Conservation (phyloP, 2,888 invertebrate genomes). For the Rhogogaster chlorosoma region DNA sequence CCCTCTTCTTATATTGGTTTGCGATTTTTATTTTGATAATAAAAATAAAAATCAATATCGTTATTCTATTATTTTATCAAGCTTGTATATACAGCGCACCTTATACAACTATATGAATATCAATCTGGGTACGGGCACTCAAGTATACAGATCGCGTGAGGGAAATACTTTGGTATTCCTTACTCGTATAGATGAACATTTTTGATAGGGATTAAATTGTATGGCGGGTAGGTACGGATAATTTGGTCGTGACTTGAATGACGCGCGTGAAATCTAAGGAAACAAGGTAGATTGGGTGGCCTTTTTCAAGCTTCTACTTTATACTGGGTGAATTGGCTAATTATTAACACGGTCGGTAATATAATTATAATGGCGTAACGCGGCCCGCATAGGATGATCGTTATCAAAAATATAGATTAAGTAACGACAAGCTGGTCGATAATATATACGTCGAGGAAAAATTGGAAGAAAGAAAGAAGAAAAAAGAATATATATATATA, state of each 20-base stretch:
- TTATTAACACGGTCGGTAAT: constrained; percentile 9
- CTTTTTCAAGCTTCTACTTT: neutral
- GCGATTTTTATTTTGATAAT: too few species aligned
- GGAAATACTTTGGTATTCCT: constrained; percentile 40
- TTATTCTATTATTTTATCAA: too few species aligned
- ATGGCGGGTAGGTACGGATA: constrained; percentile 17
- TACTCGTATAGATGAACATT: constrained; percentile 47
- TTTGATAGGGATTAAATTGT: constrained; percentile 49
- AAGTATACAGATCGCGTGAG: constrained; percentile 32
- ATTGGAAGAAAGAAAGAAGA: neutral
- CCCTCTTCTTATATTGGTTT: too few species aligned
- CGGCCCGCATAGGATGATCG: neutral
- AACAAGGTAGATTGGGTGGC: neutral
- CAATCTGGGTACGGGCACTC: neutral
- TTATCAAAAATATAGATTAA: neutral
- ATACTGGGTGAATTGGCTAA: constrained; percentile 20
- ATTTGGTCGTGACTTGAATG: constrained; percentile 46
- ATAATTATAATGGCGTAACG: neutral
- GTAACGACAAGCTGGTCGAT: neutral
- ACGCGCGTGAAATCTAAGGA: constrained; percentile 3
- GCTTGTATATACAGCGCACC: neutral
- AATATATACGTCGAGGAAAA: too few species aligned
- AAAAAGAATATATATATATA: too few species aligned
- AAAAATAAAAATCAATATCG: too few species aligned
- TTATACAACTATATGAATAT: neutral